Conservation (phyloP, 2,888 invertebrate species). For the Steinernema carpocapsae region DNA sequence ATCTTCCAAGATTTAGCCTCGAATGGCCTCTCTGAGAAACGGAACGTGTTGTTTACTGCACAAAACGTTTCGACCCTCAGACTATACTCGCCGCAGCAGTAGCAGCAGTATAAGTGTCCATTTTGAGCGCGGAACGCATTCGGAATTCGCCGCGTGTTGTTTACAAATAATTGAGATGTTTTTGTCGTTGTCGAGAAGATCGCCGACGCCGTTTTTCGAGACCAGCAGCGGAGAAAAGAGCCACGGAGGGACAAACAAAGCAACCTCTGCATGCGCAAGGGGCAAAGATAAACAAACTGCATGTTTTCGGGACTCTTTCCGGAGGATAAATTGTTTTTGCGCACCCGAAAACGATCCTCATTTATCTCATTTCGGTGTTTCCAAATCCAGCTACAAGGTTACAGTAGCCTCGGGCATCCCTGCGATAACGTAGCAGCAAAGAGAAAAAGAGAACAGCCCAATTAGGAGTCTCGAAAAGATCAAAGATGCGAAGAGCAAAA, state of each 20-base stretch:
- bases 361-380: conserved; percentile 27
- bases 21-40: conserved; percentile 3
- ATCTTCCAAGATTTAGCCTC: too few species aligned
- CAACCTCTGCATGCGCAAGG: not conserved
- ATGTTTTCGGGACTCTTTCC: conserved; percentile 19
- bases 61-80: too few species aligned
- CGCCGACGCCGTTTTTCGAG: not conserved
- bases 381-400: conserved; percentile 1
- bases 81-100: too few species aligned
- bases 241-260: not conserved
- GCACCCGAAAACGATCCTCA: not conserved
- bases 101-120: too few species aligned
- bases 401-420: conserved; percentile 4
- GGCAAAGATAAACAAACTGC: conserved; percentile 22
- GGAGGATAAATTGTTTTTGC: conserved; percentile 23
- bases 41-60: too few species aligned
- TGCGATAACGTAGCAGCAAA: too few species aligned
- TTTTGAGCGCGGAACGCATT: conserved; percentile 26
- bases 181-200: not conserved
- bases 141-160: conserved; percentile 27
- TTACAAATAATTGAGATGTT: conserved; percentile 32
- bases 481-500: too few species aligned
- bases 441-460: too few species aligned
- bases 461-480: too few species aligned
- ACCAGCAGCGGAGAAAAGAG: not conserved